phyloP scores from a whole-genome alignment of 1,140 invertebrate species.

The Sminthurinus signatus region DNA sequence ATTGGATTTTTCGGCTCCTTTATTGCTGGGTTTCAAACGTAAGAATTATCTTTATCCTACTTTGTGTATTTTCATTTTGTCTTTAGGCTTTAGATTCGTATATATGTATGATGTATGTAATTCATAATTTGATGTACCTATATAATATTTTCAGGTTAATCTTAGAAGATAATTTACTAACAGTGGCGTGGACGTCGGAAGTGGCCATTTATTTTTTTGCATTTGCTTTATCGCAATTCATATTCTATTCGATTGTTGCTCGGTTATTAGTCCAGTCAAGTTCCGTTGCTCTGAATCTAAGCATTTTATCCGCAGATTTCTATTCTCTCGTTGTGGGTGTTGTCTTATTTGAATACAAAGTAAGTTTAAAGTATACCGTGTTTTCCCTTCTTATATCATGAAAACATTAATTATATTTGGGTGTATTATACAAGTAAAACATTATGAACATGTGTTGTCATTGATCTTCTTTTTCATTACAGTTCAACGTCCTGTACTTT shows the following conservation, averaged over 20 bases:
- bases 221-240: conserved; percentile 58
- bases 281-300: conserved; percentile 72
- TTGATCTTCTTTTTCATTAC: conserved; percentile 44
- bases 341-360: conserved; percentile 73
- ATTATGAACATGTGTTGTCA: not conserved
- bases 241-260: conserved; percentile 70
- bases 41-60: too few species aligned
- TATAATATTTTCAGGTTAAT: conserved; percentile 19
- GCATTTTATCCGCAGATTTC: conserved; percentile 76
- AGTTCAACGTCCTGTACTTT: conserved; percentile 77
- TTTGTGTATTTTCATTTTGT: too few species aligned
- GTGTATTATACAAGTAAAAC: not conserved
- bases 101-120: too few species aligned
- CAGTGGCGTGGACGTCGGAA: conserved; percentile 53
- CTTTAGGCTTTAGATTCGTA: too few species aligned
- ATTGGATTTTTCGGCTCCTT: conserved; percentile 75
- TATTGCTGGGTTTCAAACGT: too few species aligned
- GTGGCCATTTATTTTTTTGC: conserved; percentile 53
- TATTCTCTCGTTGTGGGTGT: conserved; percentile 75
- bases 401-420: not conserved
- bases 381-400: not conserved
- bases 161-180: conserved; percentile 37
- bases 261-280: conserved; percentile 69
- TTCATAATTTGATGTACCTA: too few species aligned
- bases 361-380: conserved; percentile 45